Evolutionary conservation across 2,797 vertebrate species (phyloP).

Genomic region (Poeciliopsis turneri): DNA sequence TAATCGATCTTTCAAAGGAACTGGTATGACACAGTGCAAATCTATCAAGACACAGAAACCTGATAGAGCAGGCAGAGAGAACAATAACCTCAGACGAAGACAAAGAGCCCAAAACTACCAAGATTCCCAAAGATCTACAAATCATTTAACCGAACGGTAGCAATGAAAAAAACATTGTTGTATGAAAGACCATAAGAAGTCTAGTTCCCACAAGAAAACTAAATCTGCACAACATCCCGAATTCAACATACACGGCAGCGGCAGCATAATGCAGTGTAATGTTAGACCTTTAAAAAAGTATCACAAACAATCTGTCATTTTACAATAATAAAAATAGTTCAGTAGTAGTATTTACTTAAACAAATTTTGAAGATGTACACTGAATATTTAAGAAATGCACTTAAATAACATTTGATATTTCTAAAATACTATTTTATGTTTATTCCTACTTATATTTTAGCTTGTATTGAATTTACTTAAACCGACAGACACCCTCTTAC

Average conservation of each 20-base stretch:
- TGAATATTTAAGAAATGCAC: neutral
- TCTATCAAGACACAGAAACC: neutral
- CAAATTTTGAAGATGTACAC: neutral
- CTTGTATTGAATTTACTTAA: conserved; percentile 3
- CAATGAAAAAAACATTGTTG: neutral
- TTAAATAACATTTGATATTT: neutral
- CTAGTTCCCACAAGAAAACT: neutral
- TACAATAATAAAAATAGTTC: no score
- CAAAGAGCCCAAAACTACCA: neutral
- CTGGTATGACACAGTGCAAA: neutral
- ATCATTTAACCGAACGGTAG: neutral
- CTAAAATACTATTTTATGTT: neutral
- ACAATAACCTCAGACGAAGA: no score
- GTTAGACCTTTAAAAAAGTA: no score
- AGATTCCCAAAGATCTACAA: neutral
- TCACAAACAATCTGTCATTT: no score
- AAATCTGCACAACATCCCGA: neutral
- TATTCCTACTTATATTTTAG: neutral
- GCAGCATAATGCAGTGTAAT: neutral
- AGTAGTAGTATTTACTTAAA: no score
- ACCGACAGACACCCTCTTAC: neutral
- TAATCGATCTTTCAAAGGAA: neutral
- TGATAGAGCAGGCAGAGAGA: neutral
- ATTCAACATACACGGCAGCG: neutral
- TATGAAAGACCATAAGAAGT: neutral